Conservation (phyloP, 2,113 vertebrate genomes). For the Heliornis fulica region DNA sequence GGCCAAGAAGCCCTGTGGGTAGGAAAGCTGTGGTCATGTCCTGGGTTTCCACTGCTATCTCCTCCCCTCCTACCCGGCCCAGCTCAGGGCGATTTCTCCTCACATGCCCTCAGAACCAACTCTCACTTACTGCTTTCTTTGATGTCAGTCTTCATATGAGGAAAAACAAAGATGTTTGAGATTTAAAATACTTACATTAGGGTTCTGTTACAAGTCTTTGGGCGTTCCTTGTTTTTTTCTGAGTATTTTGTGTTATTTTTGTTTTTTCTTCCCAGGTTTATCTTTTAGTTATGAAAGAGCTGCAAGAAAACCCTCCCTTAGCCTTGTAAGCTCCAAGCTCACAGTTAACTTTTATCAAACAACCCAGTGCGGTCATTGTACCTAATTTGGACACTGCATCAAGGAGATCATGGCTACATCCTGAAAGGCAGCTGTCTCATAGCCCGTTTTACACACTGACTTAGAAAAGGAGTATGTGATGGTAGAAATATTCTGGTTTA, state of each 20-base stretch:
- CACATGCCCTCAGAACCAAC: background rate
- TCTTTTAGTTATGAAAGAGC: conserved; percentile 17
- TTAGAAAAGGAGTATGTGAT: background rate
- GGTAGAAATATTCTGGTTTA: background rate
- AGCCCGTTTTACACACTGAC: background rate
- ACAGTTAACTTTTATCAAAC: conserved; percentile 28
- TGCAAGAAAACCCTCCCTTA: background rate
- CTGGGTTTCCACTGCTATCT: background rate
- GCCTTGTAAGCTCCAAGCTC: background rate
- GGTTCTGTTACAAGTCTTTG: conserved; percentile 17
- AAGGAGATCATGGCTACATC: background rate
- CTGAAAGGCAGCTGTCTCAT: background rate
- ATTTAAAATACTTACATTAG: conserved; percentile 40
- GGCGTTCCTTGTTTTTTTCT: conserved; percentile 40
- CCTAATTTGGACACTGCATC: background rate
- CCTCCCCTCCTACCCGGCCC: background rate
- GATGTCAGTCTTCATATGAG: background rate
- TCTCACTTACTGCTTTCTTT: background rate
- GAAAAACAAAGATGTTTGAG: background rate
- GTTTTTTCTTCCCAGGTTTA: background rate
- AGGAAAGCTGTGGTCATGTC: background rate
- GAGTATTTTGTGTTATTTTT: background rate
- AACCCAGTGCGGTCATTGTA: background rate
- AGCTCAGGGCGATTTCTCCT: background rate
- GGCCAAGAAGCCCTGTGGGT: background rate